Conservation (phyloP, 92 coral and sea anemone species). For the Phenganax stokvisi region DNA sequence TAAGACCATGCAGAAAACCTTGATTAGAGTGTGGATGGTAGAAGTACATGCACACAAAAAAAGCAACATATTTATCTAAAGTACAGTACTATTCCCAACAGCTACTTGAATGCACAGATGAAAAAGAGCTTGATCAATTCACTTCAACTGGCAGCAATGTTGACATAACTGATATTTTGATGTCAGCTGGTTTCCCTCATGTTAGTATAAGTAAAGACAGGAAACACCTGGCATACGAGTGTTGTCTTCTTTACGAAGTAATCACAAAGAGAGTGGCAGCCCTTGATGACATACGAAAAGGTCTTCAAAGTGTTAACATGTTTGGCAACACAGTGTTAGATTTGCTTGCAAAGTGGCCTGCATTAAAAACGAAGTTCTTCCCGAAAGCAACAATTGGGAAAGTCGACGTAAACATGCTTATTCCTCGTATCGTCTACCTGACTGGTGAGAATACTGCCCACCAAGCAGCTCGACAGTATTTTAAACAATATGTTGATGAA, state of each 20-base stretch:
- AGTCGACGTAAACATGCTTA: background rate
- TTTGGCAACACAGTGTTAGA: constrained; percentile 34
- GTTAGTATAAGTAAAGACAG: constrained; percentile 15
- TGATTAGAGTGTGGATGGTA: too few relatives aligned
- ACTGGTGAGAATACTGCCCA: too few relatives aligned
- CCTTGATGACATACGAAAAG: constrained; percentile 38
- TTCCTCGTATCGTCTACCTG: too few relatives aligned
- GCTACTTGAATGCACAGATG: too few relatives aligned
- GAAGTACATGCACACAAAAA: too few relatives aligned
- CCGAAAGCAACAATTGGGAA: background rate
- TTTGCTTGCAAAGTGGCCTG: constrained; percentile 17
- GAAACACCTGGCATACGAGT: constrained; percentile 36
- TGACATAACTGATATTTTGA: constrained; percentile 21
- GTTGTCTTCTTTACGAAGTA: constrained; percentile 34
- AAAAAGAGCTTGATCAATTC: background rate
- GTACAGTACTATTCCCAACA: too few relatives aligned
- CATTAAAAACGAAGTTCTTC: constrained; percentile 20
- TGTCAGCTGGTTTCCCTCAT: constrained; percentile 41
- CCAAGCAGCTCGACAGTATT: too few relatives aligned
- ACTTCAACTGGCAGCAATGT: background rate
- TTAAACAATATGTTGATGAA: too few relatives aligned
- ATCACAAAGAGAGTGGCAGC: constrained; percentile 34
- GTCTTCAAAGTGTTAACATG: constrained; percentile 29
- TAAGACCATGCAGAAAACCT: too few relatives aligned
- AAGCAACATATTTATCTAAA: too few relatives aligned